Evolutionary conservation across 2,113 vertebrate species (phyloP).

Genomic region (Cinclus mexicanus): DNA sequence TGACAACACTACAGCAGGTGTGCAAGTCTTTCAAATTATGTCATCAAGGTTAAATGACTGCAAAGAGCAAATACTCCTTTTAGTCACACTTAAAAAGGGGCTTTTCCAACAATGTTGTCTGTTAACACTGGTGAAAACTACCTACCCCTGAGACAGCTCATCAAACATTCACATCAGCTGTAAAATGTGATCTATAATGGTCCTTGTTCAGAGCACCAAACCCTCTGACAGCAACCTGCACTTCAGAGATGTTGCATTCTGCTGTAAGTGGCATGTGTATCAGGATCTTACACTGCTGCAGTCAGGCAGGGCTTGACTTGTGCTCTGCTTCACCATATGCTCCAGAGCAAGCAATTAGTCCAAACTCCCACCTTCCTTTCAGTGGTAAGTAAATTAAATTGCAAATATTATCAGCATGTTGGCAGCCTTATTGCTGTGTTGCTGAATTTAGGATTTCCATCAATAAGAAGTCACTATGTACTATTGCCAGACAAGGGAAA

Average conservation of each 20-base stretch:
- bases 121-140: background rate
- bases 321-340: background rate
- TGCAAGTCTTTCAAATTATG: background rate
- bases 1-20: background rate
- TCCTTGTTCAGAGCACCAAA: background rate
- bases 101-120: background rate
- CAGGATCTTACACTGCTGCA: background rate
- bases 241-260: background rate
- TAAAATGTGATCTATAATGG: background rate
- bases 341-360: background rate
- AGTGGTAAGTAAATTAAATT: background rate
- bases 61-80: background rate
- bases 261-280: accelerated
- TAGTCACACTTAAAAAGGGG: background rate
- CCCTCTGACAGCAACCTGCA: background rate
- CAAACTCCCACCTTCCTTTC: background rate
- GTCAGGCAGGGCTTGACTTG: background rate
- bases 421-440: background rate
- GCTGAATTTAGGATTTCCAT: background rate
- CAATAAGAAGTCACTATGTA: background rate
- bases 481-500: background rate
- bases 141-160: background rate
- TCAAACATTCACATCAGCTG: background rate
- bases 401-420: background rate
- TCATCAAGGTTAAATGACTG: background rate